Evolutionary conservation across 1,140 invertebrate species (phyloP).

Genomic region (Hyles vespertilio): DNA sequence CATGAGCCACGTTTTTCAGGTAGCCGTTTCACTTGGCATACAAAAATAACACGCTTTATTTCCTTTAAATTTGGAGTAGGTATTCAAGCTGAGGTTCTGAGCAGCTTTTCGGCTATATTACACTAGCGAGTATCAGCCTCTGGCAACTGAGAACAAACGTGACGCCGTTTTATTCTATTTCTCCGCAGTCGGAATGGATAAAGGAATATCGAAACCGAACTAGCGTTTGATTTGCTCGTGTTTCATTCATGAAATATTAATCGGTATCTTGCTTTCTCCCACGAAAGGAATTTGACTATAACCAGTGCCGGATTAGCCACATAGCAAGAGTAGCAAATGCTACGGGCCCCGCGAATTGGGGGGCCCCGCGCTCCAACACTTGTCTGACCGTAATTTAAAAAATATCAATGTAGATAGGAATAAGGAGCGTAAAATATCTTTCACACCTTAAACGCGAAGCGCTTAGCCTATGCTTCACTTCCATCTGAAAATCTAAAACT

Average conservation of each 20-base stretch:
- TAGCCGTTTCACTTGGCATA: background rate
- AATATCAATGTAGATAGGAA: no score
- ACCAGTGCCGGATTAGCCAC: no score
- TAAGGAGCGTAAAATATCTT: no score
- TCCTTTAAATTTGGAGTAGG: background rate
- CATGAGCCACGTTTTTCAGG: constrained; percentile 8
- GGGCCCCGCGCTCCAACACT: no score
- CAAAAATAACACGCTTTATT: background rate
- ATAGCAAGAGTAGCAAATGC: no score
- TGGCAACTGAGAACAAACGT: constrained; percentile 10
- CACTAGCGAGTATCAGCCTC: constrained; percentile 13
- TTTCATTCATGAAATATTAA: constrained; percentile 45
- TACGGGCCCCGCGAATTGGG: no score
- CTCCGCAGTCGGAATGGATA: constrained; percentile 20
- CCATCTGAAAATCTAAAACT: no score
- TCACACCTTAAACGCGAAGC: no score
- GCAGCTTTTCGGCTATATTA: constrained; percentile 17
- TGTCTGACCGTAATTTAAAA: no score
- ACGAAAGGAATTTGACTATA: no score
- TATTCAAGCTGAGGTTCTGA: constrained; percentile 11
- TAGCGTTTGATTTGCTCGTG: constrained; percentile 35
- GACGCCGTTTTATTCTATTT: constrained; percentile 35
- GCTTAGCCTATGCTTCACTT: no score
- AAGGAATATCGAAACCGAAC: constrained; percentile 36
- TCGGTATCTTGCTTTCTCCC: constrained; percentile 2